Evolutionary conservation across 2,113 vertebrate species (phyloP).

Genomic region (Labeo catla): DNA sequence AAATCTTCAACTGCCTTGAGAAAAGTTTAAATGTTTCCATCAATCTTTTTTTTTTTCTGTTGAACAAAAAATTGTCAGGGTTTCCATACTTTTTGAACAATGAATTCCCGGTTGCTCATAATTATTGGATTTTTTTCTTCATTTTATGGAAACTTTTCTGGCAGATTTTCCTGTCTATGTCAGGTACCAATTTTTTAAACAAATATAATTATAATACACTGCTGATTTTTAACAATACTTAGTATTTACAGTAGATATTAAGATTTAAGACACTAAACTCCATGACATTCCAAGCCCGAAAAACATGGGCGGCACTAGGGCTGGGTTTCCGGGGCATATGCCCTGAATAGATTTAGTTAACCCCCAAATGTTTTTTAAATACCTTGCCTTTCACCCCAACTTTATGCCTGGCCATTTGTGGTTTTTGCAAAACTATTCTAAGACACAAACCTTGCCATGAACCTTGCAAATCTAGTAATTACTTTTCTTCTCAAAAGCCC

Average conservation of each 20-base stretch:
- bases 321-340: background rate
- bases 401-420: background rate
- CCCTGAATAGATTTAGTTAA: background rate
- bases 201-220: no score
- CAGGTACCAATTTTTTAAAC: background rate
- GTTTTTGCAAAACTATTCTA: background rate
- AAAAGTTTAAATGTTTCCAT: background rate
- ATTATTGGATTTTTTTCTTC: background rate
- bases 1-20: background rate
- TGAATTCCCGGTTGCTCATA: background rate
- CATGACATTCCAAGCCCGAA: background rate
- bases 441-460: background rate
- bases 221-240: background rate
- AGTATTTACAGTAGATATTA: background rate
- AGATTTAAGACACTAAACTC: background rate
- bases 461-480: constrained; percentile 5
- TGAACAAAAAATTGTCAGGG: background rate
- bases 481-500: background rate
- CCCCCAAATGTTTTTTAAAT: background rate
- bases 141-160: background rate
- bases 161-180: background rate
- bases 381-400: background rate
- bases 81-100: background rate
- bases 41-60: background rate
- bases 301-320: background rate